Evolutionary conservation across 2,113 vertebrate species (phyloP), one percentile per base, ranked within the genome.

Genomic region (Paramisgurnus dabryanus): DNA sequence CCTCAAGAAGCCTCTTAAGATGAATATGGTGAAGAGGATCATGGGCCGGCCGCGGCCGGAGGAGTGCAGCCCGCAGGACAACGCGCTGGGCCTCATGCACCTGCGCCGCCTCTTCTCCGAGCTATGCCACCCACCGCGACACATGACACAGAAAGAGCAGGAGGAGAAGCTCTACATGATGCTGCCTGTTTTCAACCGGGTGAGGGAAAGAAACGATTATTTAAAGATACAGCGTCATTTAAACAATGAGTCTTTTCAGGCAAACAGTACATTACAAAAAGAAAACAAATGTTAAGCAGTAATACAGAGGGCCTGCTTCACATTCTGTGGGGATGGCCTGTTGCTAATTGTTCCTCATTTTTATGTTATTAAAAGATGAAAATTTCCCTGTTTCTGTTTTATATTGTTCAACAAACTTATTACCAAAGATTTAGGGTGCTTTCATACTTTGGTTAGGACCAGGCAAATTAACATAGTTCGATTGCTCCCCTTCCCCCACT

Each of bases 21-120:
- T 99, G 98, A 99, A 99, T 92, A 97, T 99, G 97, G 96, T 99
- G 91, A 99, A 99, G 88, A 95, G 98, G 90, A 99, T 99, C 87
- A 99, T 99, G 97, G 97, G 97, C 80, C 95, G 98, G 87, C 97
- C 97, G 0, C 91, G 98, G 91, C 97, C 98, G 92, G 98, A 99
- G 82, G 98, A 99, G 89, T 98, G 97, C 86, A 98, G 96, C 86
- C 97, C 97, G 0, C 98, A 99, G 88, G 98, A 99, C 91, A 99
- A 99, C 0, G 97, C 98, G 0, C 92, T 99, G 80, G 98, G 98
- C 53, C 91, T 99, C 80, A 99, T 99, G 98, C 98, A 99, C 85
- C 93, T 99, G 80, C 95, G 98, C 4, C 94, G 98, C 66, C 97
- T 99, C 86, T 99, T 99, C 92, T 96, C 96, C 0, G 98, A 99